Percentiles rank a stretch among this genome's conserved stretches.
phyloP scores from a whole-genome alignment of 2,113 vertebrate species.

The Hoplias malabaricus region DNA sequence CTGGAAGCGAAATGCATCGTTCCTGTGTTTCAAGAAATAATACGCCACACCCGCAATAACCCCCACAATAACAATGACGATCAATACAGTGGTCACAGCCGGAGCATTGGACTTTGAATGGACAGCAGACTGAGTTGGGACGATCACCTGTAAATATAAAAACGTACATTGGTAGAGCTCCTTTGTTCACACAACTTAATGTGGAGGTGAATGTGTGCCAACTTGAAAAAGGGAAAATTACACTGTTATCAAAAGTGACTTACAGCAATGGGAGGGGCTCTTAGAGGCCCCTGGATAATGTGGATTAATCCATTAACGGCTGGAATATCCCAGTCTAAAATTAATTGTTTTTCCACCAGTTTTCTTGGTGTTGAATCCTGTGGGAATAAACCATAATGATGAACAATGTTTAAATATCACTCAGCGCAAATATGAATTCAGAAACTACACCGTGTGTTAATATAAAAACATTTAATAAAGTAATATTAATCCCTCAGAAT shows the following conservation, averaged over 20 bases:
- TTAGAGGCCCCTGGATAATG: conserved; percentile 79
- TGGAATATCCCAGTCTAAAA: conserved; percentile 87
- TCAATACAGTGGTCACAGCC: conserved; percentile 57
- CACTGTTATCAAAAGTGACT: conserved; percentile 49
- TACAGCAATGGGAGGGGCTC: conserved; percentile 67
- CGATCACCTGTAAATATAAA: conserved; percentile 31
- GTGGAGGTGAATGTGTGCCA: too few relatives aligned
- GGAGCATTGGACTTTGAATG: conserved; percentile 43
- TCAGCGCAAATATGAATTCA: too few relatives aligned
- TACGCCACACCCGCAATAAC: conserved; percentile 66
- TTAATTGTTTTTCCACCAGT: conserved; percentile 74
- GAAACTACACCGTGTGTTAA: too few relatives aligned
- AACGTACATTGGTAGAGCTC: background rate
- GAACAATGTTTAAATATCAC: too few relatives aligned
- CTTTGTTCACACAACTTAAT: too few relatives aligned
- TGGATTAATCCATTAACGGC: conserved; percentile 93
- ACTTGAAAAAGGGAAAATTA: background rate
- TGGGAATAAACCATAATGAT: background rate
- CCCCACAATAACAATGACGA: conserved; percentile 54
- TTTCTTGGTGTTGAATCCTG: conserved; percentile 70
- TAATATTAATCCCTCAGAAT: too few relatives aligned
- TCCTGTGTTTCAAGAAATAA: conserved; percentile 73
- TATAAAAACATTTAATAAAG: too few relatives aligned
- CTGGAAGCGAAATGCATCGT: conserved; percentile 78
- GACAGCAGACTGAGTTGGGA: conserved; percentile 9